These are phyloP conservation scores for Callithrix jacchus DNA, from an alignment of 2,113 vertebrate species.

Conservation along the genomic window DNA sequence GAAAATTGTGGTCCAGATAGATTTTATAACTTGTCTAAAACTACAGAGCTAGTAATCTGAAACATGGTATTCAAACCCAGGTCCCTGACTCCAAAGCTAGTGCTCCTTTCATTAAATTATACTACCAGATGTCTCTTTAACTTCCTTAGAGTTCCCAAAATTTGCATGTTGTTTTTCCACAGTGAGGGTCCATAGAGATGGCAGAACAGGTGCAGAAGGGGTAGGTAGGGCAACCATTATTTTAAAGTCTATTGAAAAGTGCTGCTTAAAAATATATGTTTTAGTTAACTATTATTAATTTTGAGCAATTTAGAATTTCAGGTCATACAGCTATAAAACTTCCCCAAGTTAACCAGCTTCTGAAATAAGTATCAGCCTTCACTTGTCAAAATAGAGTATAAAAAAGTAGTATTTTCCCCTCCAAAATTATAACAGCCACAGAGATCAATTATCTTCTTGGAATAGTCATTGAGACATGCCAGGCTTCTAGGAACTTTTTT, in stretches of 20 bases:
- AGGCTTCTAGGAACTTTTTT: neutral
- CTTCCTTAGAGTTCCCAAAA: neutral
- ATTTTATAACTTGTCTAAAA: neutral
- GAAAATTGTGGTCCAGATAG: neutral
- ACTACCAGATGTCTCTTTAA: neutral
- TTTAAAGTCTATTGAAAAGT: neutral
- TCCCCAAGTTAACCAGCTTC: neutral
- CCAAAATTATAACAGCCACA: neutral
- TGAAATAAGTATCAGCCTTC: neutral
- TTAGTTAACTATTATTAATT: neutral
- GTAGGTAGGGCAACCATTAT: neutral
- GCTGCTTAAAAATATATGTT: neutral
- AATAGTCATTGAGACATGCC: neutral
- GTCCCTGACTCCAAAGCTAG: neutral
- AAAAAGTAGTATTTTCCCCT: neutral
- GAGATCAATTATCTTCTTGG: neutral
- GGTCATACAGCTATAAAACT: neutral
- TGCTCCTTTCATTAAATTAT: neutral
- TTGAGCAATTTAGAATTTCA: neutral
- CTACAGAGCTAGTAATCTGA: neutral
- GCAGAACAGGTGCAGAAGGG: neutral
- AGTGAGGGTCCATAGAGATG: neutral
- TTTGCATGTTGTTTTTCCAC: neutral
- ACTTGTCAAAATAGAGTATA: neutral
- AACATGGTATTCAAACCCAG: neutral